Percentiles rank a stretch among this genome's conserved stretches.
These are phyloP conservation scores for Epirrhoe tristata DNA, from an alignment of 2,888 invertebrate genomes.

Conservation along the genomic window DNA sequence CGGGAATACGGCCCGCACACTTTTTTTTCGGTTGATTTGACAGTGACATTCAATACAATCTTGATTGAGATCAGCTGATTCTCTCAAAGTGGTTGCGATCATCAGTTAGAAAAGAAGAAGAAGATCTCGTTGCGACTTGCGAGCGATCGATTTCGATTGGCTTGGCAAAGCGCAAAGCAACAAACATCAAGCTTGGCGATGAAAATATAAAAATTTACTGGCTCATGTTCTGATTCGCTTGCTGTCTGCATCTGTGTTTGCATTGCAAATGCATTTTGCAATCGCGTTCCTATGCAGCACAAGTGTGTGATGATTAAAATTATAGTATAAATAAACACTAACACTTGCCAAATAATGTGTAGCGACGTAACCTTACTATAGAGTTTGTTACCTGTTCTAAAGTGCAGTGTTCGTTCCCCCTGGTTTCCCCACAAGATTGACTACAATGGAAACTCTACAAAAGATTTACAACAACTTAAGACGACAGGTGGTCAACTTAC, in stretches of 20 bases:
- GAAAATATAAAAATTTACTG: neutral
- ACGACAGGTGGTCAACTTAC: slow-evolving; percentile 62
- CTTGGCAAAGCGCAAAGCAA: too few species aligned
- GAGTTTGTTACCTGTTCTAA: slow-evolving; percentile 48
- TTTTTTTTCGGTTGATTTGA: too few species aligned
- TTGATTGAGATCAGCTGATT: too few species aligned
- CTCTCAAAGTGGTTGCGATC: too few species aligned
- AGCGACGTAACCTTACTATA: slow-evolving; percentile 64
- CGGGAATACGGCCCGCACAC: too few species aligned
- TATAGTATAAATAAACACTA: slow-evolving; percentile 61
- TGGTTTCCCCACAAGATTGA: slow-evolving; percentile 1
- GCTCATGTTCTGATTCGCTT: neutral
- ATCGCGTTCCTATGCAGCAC: slow-evolving; percentile 39
- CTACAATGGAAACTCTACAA: slow-evolving; percentile 74
- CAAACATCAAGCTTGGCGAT: too few species aligned
- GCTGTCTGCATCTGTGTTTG: slow-evolving; percentile 7
- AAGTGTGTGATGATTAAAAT: slow-evolving; percentile 49
- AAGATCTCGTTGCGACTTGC: too few species aligned
- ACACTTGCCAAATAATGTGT: slow-evolving; percentile 81
- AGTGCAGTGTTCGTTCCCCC: slow-evolving; percentile 49
- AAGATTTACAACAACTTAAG: slow-evolving; percentile 68
- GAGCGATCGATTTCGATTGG: too few species aligned
- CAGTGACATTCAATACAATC: too few species aligned
- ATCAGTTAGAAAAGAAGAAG: too few species aligned
- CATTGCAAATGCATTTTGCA: slow-evolving; percentile 32